Base-by-base conservation (phyloP, 92 coral and sea anemone genomes). In the Phenganax subtilis region DNA sequence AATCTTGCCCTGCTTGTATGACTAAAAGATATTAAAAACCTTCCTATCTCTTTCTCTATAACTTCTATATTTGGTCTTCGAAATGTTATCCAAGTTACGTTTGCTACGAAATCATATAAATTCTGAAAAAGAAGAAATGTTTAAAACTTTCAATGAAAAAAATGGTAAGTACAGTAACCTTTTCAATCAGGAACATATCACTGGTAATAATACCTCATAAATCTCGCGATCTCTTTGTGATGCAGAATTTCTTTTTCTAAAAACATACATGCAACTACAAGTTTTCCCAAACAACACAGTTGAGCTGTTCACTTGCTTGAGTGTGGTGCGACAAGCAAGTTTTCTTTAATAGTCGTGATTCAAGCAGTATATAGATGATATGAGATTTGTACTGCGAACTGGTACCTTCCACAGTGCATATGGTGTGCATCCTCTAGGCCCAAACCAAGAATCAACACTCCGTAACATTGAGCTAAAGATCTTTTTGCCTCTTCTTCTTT, bases 401-500 rank as follows among this genome's bases (percentile, higher is more conserved):
- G 69, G 15, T 63, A 92, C 97, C 90, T 85, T 80, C 97, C 97
- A 87, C 97, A 92, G 4, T 87, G 87, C 96, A 94, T 77, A 75
- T 94, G 98, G 52, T 94, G 98, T 55, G 89, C 90, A 14, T 94
- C 97, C 72, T 94, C 90, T 53, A 94, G 69, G 9, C 98, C 98
- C 67, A 94, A 86, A 17, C 98, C 98, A 7, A 94, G 85, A 6
- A 94, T 96, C 64, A 94, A 86, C 55, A 86, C 85, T 53, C 98
- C 90, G 77, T 94, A 94, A 74, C 93, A 84, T 81, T 94, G 92
- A 44, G 96, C 92, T 12, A 94, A 89, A 56, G 86, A 85, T 84
- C 88, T 92, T 67, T 92, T 93, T 8, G 98, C 94, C 82, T 96
- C 92, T 44, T 94, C 98, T 78, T 94, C 92, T 82, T 90, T 94